These are phyloP conservation scores for Nineta flava DNA, from an alignment of 2,888 invertebrate species.

Conservation along the genomic window DNA sequence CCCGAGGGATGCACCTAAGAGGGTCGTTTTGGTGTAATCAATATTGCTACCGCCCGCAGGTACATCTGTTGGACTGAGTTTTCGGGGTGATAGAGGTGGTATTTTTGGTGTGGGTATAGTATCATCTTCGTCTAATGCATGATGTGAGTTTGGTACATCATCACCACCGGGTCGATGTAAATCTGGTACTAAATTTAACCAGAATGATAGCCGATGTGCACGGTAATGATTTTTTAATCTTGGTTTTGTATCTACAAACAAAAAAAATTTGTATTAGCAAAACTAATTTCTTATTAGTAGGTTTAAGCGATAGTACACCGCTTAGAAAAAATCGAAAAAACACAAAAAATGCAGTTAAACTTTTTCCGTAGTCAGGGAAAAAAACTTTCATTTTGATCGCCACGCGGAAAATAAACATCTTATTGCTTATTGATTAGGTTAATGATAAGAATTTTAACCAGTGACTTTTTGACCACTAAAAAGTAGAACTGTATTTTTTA, in stretches of 20 bases:
- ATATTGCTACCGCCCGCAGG: constrained; percentile 23
- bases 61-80: constrained; percentile 33
- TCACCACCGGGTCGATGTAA: constrained; percentile 76
- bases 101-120: constrained; percentile 34
- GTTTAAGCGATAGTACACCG: too few species aligned
- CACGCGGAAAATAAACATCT: too few species aligned
- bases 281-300: background rate
- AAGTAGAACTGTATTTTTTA: too few species aligned
- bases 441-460: too few species aligned
- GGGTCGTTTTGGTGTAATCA: constrained; percentile 24
- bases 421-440: too few species aligned
- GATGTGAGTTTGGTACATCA: constrained; percentile 71
- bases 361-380: too few species aligned
- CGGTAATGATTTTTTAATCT: constrained; percentile 87
- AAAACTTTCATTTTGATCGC: too few species aligned
- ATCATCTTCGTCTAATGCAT: constrained; percentile 62
- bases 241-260: constrained; percentile 65
- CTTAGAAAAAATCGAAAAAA: too few species aligned
- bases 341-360: too few species aligned
- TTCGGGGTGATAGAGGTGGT: constrained; percentile 39
- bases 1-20: constrained; percentile 25
- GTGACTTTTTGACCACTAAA: too few species aligned
- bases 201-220: constrained; percentile 82
- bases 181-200: constrained; percentile 89
- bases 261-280: constrained; percentile 12